Percentiles rank a stretch among this genome's conserved stretches.
phyloP scores from a whole-genome alignment of 2,888 invertebrate genomes.

The Amphiduros pacificus region DNA sequence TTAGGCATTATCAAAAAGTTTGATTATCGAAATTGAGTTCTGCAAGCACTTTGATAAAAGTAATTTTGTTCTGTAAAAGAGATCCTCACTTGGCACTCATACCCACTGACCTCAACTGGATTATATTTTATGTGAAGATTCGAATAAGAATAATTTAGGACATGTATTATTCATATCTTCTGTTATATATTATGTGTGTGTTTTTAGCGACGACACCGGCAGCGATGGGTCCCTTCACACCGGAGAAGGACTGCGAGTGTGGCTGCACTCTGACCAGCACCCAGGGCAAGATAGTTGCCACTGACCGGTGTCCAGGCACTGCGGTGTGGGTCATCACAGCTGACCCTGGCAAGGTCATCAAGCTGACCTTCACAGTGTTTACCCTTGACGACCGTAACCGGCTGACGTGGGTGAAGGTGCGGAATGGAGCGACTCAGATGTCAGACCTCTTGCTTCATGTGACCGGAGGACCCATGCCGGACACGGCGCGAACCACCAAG shows the following conservation, averaged over 20 bases:
- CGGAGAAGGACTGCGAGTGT: conserved; percentile 14
- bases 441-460: conserved; percentile 41
- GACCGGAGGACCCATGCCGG: conserved; percentile 30
- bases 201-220: conserved; percentile 10
- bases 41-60: too few relatives aligned
- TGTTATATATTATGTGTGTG: too few relatives aligned
- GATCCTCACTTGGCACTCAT: too few relatives aligned
- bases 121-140: too few relatives aligned
- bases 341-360: conserved; percentile 32
- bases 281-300: conserved; percentile 45
- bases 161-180: too few relatives aligned
- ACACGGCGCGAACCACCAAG: conserved; percentile 38
- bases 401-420: conserved; percentile 47
- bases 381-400: conserved; percentile 36
- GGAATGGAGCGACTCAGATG: conserved; percentile 39
- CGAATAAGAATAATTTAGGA: too few relatives aligned
- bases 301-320: conserved; percentile 40
- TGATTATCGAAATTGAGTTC: too few relatives aligned
- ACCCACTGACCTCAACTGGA: too few relatives aligned
- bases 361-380: conserved; percentile 43
- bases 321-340: conserved; percentile 44
- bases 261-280: conserved; percentile 13
- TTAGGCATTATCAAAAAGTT: too few relatives aligned
- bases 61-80: too few relatives aligned
- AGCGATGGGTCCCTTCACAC: conserved; percentile 7